A percentile compares a stretch with the other conserved stretches of the same genome.
Conservation (phyloP, 2,888 invertebrate genomes). For the Caradrina kadenii region DNA sequence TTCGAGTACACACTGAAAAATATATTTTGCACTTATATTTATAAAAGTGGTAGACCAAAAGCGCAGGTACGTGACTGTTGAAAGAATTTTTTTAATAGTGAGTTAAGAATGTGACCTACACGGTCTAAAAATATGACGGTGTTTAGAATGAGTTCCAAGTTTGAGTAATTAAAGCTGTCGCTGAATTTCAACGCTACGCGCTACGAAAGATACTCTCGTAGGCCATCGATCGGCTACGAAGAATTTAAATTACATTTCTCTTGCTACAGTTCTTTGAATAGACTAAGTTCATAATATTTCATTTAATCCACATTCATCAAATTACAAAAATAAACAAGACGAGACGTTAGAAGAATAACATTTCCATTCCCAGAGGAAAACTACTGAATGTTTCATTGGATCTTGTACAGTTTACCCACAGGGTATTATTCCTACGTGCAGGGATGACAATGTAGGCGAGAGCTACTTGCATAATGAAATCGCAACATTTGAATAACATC, state of each 20-base stretch:
- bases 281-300: not conserved
- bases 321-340: slow-evolving; percentile 15
- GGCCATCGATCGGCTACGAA: slow-evolving; percentile 34
- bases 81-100: slow-evolving; percentile 16
- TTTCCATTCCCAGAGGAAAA: slow-evolving; percentile 24
- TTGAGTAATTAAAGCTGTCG: slow-evolving; percentile 7
- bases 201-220: slow-evolving; percentile 39
- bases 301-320: slow-evolving; percentile 5
- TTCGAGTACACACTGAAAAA: slow-evolving; percentile 25
- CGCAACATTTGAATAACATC: slow-evolving; percentile 66
- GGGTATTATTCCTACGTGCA: slow-evolving; percentile 42
- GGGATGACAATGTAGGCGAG: slow-evolving; percentile 48
- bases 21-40: slow-evolving; percentile 41
- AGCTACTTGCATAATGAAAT: slow-evolving; percentile 67
- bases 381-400: slow-evolving; percentile 50
- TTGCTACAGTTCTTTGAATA: not conserved
- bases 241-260: slow-evolving; percentile 7
- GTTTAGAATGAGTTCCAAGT: slow-evolving; percentile 15
- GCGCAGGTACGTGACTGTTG: not conserved
- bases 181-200: slow-evolving; percentile 32
- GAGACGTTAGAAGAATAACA: slow-evolving; percentile 21
- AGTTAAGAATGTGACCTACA: slow-evolving; percentile 27
- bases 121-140: slow-evolving; percentile 34
- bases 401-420: slow-evolving; percentile 35
- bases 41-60: slow-evolving; percentile 24